Conservation (phyloP, 2,113 vertebrate species). For the Rhadina sibilatrix region DNA sequence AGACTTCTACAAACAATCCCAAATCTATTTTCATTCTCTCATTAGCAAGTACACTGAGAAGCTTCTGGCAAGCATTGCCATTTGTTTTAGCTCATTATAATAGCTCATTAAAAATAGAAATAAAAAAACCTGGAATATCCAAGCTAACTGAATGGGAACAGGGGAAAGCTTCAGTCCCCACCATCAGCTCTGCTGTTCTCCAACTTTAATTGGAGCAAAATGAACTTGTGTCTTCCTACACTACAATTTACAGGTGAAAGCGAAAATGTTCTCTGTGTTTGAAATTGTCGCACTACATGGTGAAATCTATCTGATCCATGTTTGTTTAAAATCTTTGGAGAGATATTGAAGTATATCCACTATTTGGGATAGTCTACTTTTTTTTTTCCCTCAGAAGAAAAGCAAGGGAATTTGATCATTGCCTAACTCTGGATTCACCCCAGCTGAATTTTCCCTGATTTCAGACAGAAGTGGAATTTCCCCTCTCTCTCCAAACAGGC, state of each 20-base stretch:
- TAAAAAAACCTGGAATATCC: not conserved
- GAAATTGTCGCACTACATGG: not conserved
- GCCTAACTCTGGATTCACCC: not conserved
- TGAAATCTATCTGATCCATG: accelerated
- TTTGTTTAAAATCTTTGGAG: not conserved
- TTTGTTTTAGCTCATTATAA: not conserved
- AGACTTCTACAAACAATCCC: not conserved
- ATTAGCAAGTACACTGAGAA: not conserved
- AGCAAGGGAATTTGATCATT: not conserved
- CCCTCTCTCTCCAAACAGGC: not conserved
- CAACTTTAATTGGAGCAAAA: not conserved
- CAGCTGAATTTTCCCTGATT: not conserved
- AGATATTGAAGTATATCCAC: not conserved
- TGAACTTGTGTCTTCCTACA: not conserved
- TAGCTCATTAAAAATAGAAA: not conserved
- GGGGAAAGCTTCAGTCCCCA: not conserved
- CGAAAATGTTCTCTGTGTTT: not conserved
- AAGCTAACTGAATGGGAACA: not conserved
- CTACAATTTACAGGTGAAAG: not conserved
- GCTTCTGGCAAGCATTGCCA: not conserved
- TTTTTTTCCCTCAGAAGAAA: not conserved
- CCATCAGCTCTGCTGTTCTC: accelerated
- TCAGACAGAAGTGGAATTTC: not conserved
- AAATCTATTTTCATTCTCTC: not conserved
- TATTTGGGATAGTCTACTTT: not conserved